Percentiles rank a stretch among this genome's conserved stretches.
These are phyloP conservation scores for Tanytarsus gracilentus DNA, from an alignment of 2,888 invertebrate genomes.

Conservation along the genomic window DNA sequence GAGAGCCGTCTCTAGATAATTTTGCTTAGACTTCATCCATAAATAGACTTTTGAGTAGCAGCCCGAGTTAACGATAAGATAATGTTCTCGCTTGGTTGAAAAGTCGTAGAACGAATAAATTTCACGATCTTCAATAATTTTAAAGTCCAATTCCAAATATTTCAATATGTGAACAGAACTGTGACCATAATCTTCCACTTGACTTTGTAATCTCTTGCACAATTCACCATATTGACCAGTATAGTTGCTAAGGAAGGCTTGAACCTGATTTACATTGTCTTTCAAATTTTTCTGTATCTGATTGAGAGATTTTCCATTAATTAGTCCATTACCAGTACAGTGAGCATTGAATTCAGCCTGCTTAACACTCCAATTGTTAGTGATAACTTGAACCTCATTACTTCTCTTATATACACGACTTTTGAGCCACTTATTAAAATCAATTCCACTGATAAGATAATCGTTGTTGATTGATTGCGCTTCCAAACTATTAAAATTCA, in stretches of 20 bases:
- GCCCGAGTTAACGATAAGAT: slow-evolving; percentile 37
- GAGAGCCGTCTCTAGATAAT: slow-evolving; percentile 35
- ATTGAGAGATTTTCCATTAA: slow-evolving; percentile 39
- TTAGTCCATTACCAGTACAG: slow-evolving; percentile 36
- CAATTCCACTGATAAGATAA: slow-evolving; percentile 39
- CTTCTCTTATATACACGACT: slow-evolving; percentile 38
- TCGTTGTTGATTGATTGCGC: slow-evolving; percentile 34
- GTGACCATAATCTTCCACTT: neutral
- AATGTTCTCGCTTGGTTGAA: slow-evolving; percentile 26
- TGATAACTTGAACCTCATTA: slow-evolving; percentile 40
- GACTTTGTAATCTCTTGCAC: slow-evolving; percentile 33
- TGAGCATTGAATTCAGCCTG: slow-evolving; percentile 40
- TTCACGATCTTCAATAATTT: slow-evolving; percentile 24
- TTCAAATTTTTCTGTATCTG: slow-evolving; percentile 36
- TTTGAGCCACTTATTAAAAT: slow-evolving; percentile 43
- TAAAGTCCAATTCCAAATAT: slow-evolving; percentile 43
- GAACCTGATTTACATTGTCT: slow-evolving; percentile 32
- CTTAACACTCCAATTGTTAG: slow-evolving; percentile 44
- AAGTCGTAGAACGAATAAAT: slow-evolving; percentile 31
- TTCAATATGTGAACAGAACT: slow-evolving; percentile 42
- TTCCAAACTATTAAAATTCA: slow-evolving; percentile 36
- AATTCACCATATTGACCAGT: slow-evolving; percentile 35
- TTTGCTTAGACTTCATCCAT: slow-evolving; percentile 37
- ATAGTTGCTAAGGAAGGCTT: slow-evolving; percentile 13
- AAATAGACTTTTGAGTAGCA: slow-evolving; percentile 44